Conservation (phyloP, 23 tunicate genomes). For the Botrylloides violaceus region DNA sequence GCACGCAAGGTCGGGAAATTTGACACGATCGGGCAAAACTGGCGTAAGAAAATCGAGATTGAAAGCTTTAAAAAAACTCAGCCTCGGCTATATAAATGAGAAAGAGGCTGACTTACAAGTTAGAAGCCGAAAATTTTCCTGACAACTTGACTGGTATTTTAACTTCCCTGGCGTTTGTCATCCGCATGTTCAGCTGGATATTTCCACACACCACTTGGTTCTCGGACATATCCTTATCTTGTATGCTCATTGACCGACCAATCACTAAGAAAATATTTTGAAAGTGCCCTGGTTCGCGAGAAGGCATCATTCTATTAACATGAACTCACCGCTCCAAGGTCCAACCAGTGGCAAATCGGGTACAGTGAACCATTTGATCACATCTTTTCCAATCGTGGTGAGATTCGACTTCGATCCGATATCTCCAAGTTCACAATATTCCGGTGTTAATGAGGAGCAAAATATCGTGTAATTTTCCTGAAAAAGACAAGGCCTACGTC, state of each 20-base stretch:
- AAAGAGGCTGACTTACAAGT: slow-evolving; percentile 15
- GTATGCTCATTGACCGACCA: slow-evolving; percentile 9
- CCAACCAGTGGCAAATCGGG: slow-evolving; percentile 22
- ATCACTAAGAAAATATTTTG: neutral
- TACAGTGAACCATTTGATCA: slow-evolving; percentile 4
- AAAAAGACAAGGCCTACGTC: no score
- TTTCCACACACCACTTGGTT: neutral
- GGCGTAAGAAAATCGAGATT: no score
- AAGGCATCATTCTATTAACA: neutral
- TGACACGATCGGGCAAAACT: no score
- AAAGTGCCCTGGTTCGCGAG: neutral
- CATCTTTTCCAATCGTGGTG: slow-evolving; percentile 10
- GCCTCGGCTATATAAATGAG: no score
- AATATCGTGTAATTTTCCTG: slow-evolving; percentile 16
- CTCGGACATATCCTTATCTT: neutral
- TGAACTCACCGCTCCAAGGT: neutral
- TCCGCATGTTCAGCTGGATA: slow-evolving; percentile 6
- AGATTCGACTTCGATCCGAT: slow-evolving; percentile 8
- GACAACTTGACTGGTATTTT: slow-evolving; percentile 4
- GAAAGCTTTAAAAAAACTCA: no score
- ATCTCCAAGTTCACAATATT: slow-evolving; percentile 11
- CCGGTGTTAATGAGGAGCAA: slow-evolving; percentile 7
- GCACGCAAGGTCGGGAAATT: no score
- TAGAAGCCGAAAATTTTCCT: neutral
- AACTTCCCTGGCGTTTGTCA: neutral